Evolutionary conservation across 2,113 vertebrate genomes (phyloP).

Genomic region (Speoplatyrhinus poulsoni): DNA sequence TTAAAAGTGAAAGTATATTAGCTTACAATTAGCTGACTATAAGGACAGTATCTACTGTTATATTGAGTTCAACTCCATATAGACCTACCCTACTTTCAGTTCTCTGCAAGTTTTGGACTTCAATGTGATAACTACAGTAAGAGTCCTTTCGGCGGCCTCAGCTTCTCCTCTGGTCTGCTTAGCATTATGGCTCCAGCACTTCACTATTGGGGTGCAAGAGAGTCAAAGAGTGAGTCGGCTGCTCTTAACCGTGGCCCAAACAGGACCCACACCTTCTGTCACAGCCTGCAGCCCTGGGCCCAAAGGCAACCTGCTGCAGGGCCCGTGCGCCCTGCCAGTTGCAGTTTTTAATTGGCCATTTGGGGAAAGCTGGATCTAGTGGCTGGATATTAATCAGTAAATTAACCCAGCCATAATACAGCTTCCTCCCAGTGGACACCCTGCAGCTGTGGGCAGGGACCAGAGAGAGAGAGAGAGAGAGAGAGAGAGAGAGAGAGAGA

Average conservation of each 20-base stretch:
- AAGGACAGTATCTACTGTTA: background rate
- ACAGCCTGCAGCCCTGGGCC: conserved; percentile 88
- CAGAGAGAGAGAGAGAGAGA: background rate
- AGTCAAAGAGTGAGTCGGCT: conserved; percentile 74
- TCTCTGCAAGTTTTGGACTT: conserved; percentile 1
- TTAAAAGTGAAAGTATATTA: too few species aligned
- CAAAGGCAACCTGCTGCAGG: conserved; percentile 91
- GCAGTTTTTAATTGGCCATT: conserved; percentile 99
- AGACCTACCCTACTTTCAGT: conserved; percentile 10
- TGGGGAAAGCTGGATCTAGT: conserved; percentile 99
- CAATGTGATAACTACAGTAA: background rate
- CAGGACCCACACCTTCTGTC: conserved; percentile 87
- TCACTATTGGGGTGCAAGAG: conserved; percentile 79
- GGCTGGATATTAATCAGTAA: conserved; percentile 99
- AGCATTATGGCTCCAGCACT: conserved; percentile 47
- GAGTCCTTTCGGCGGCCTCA: conserved; percentile 11
- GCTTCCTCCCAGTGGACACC: conserved; percentile 87
- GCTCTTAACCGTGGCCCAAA: conserved; percentile 68
- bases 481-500: conserved; percentile 3
- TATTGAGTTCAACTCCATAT: background rate
- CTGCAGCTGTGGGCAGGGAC: conserved; percentile 81
- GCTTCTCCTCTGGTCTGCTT: conserved; percentile 58
- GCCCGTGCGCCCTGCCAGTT: conserved; percentile 93
- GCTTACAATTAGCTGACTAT: too few species aligned
- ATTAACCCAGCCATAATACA: conserved; percentile 99